Evolutionary conservation across 2,888 invertebrate species (phyloP), one percentile per base, ranked within the genome.

Genomic region (Rhopalosiphum nymphaeae): DNA sequence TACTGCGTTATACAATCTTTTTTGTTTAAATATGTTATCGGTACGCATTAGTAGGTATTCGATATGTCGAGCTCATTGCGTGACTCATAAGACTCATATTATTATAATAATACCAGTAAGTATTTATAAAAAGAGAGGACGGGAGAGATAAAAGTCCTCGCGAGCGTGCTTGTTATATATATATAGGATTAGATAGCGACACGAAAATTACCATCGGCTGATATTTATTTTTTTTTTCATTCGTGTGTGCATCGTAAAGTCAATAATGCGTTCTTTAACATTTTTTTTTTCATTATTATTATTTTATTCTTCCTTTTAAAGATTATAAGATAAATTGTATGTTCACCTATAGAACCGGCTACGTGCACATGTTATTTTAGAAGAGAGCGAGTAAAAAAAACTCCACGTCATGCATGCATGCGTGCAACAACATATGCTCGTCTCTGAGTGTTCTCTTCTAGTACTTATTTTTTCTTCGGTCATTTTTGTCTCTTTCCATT

Each of bases 201-300:
- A 89, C 89, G 89, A 89, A 89, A 89, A 89, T 61, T 61, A 89
- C 61, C 67, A 49, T 90, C 42, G 49, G 67, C 90, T 67, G 90
- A 53, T 53, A 53, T 53, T 90, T 90, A 36, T 49, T 90, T 67
- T 89, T 42, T 25, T 57, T 88, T 61, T 5, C 42, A 57, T 61
- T 61, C 89, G 89, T 89, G 67, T 21, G 49, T n/a, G 26, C 46
- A 13, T 49, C 67, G 90, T 90, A 49, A 89, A 67, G 90, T 90
- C 44, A 67, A 90, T 89, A 90, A 90, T 49, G 90, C 90, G 67
- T 90, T 90, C 49, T 49, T 67, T 25, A n/a, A 67, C 89, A 25
- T 89, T 89, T 57, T 57, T 87, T 67, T 67, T 36, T n/a, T 29
- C 26, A 42, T 57, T 89, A 89, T 89, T 89, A 61, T 89, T 61